Base-by-base conservation (phyloP, 2,888 invertebrate genomes). In the Frankliniella fusca region DNA sequence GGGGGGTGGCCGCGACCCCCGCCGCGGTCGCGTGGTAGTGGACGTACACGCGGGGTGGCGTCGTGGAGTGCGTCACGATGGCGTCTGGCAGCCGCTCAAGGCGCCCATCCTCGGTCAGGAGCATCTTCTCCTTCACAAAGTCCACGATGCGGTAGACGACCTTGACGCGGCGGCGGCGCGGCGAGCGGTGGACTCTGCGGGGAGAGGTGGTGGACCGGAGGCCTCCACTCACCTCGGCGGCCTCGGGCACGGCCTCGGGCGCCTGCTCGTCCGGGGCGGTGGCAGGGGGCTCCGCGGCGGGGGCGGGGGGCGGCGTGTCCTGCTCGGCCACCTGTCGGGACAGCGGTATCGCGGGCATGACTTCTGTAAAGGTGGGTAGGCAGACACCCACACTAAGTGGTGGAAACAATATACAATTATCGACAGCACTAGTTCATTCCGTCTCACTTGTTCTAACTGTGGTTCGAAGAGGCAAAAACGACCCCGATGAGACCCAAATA, bases 81-180 rank as follows among this genome's bases (percentile, higher is more conserved):
- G 70, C 70, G 70, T 76, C 70, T 27, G 70, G 70, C 23, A 76
- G 70, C 70, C 27, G 70, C 70, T 76, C 70, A 27, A 76, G 70
- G 23, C 70, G 70, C 23, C 90, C 91, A 85, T 91, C 90, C 86
- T 91, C 90, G 84, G 88, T 89, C 18, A 91, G 85, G 65, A 90
- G 84, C 90, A 91, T 91, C 86, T 91, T 91, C 86, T 91, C 91
- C 18, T 90, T 90, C 0, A 90, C 90, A 85, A 90, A 91, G 84
- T 91, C 90, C 3, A 91, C 90, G 83, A 90, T 90, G 83, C 90
- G 88, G 80, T 90, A 85, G 15, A 90, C 89, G 20, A 90, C 89
- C 86, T 90, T 90, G 50, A 82, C 50, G 70, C 70, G 70, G 11
- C 27, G 23, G 70, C 70, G 70, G 27, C 70, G 70, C 27, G 70